phyloP scores from a whole-genome alignment of 2,797 vertebrate species.

The Myotis findleyi region DNA sequence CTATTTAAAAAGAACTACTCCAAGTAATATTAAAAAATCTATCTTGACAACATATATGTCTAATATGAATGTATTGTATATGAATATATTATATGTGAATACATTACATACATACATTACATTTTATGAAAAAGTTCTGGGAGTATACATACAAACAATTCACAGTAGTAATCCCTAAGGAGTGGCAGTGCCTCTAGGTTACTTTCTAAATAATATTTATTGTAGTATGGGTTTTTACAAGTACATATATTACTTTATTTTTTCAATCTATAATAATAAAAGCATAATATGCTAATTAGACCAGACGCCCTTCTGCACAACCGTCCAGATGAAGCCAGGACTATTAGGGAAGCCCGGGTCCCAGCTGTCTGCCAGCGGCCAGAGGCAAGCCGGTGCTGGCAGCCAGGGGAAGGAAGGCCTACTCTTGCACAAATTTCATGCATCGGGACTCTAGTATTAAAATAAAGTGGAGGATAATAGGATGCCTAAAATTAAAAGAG shows the following conservation, averaged over 20 bases:
- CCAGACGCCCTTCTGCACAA: too few relatives aligned
- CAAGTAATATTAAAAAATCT: background rate
- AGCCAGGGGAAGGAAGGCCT: too few relatives aligned
- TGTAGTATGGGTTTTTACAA: background rate
- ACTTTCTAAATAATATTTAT: background rate
- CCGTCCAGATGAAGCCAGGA: too few relatives aligned
- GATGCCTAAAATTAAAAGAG: background rate
- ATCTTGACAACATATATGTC: background rate
- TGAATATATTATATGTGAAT: background rate
- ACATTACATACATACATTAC: background rate
- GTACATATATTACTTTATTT: background rate
- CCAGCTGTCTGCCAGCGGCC: too few relatives aligned
- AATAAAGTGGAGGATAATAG: background rate
- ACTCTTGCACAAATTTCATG: too few relatives aligned
- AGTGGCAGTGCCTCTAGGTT: fast-evolving
- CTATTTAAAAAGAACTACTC: background rate
- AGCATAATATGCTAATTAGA: too few relatives aligned
- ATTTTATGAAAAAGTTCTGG: background rate
- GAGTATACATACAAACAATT: background rate
- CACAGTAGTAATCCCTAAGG: background rate
- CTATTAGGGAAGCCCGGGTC: too few relatives aligned
- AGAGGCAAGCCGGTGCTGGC: too few relatives aligned
- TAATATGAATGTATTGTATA: background rate
- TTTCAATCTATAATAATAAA: background rate
- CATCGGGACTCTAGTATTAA: background rate